phyloP scores from a whole-genome alignment of 2,888 invertebrate species.

The Atrina japonica region DNA sequence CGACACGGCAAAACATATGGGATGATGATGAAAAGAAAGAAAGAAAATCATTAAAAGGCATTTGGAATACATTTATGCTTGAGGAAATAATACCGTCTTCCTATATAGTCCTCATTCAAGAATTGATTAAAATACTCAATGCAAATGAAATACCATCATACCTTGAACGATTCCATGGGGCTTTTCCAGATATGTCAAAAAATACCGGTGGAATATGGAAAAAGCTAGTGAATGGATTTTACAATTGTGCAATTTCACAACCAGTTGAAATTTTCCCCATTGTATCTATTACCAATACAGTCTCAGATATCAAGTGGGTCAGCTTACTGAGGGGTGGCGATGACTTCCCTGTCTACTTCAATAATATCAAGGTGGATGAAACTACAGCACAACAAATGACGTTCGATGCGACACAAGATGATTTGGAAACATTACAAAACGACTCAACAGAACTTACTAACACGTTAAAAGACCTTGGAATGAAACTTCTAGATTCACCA shows the following conservation, averaged over 20 bases:
- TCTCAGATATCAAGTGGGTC: background rate
- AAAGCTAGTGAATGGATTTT: slow-evolving; percentile 18
- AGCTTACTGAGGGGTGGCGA: too few species aligned
- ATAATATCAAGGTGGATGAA: slow-evolving; percentile 8
- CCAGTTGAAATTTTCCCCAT: slow-evolving; percentile 30
- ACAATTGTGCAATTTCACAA: background rate
- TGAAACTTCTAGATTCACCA: slow-evolving; percentile 25
- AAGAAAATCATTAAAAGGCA: slow-evolving; percentile 37
- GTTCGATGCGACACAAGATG: background rate
- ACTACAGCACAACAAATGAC: too few species aligned
- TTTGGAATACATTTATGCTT: slow-evolving; percentile 67
- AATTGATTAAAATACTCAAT: slow-evolving; percentile 9
- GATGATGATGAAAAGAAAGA: slow-evolving; percentile 25
- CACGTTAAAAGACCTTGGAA: slow-evolving; percentile 19
- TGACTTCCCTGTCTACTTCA: slow-evolving; percentile 24
- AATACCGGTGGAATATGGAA: slow-evolving; percentile 38
- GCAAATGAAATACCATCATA: background rate
- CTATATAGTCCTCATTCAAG: slow-evolving; percentile 55
- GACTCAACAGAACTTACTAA: background rate
- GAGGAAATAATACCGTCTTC: slow-evolving; percentile 61
- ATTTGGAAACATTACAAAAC: background rate
- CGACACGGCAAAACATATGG: slow-evolving; percentile 57
- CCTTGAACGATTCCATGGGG: slow-evolving; percentile 28
- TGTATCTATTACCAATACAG: background rate
- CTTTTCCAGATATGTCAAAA: slow-evolving; percentile 36